Percentiles rank a stretch among this genome's conserved stretches.
Conservation (phyloP, 2,113 vertebrate genomes). For the Nothoprocta perdicaria region DNA sequence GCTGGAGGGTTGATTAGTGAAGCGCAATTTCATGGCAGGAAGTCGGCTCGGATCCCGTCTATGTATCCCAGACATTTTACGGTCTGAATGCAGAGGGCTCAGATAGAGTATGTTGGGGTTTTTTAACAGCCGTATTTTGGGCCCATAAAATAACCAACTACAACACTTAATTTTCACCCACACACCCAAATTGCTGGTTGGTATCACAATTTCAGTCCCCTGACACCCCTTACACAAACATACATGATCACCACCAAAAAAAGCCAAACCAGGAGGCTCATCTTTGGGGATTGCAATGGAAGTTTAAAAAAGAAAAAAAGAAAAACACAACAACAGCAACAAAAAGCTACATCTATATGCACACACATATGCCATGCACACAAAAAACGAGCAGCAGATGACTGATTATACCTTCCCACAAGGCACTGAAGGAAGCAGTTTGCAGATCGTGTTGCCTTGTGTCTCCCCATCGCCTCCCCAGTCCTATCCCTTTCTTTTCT, state of each 20-base stretch:
- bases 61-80: slow-evolving; percentile 68
- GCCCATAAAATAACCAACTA: slow-evolving; percentile 74
- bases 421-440: slow-evolving; percentile 29
- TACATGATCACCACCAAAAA: slow-evolving; percentile 31
- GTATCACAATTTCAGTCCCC: slow-evolving; percentile 63
- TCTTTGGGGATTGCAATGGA: slow-evolving; percentile 34
- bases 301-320: slow-evolving; percentile 20
- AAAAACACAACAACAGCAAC: too few relatives aligned
- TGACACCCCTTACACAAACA: slow-evolving; percentile 70
- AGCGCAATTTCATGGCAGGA: slow-evolving; percentile 69
- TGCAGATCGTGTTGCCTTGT: not conserved
- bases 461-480: slow-evolving; percentile 2
- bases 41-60: slow-evolving; percentile 54
- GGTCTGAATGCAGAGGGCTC: slow-evolving; percentile 51
- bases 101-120: slow-evolving; percentile 64
- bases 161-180: slow-evolving; percentile 72
- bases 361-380: not conserved
- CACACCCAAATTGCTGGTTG: slow-evolving; percentile 74
- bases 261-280: slow-evolving; percentile 35
- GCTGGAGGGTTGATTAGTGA: slow-evolving; percentile 65
- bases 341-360: not conserved
- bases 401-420: slow-evolving; percentile 62
- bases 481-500: not conserved
- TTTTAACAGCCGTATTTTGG: slow-evolving; percentile 73
- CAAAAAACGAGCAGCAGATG: slow-evolving; percentile 56